Conservation (phyloP, 2,888 invertebrate species). For the Steinernema carpocapsae region DNA sequence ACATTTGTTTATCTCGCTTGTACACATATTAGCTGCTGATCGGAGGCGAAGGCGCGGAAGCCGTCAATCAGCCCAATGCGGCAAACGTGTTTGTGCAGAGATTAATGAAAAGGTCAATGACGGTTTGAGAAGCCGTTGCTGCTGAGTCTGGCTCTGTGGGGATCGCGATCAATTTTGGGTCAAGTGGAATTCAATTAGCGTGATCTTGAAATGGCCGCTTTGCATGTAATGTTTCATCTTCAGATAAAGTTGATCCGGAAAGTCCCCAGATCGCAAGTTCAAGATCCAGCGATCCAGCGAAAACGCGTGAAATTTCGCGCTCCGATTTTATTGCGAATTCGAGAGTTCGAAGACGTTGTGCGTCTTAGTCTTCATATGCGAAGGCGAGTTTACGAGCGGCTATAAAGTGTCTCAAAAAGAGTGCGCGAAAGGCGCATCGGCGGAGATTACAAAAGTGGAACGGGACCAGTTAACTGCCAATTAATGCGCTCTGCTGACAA, state of each 20-base stretch:
- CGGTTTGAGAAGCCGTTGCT: constrained; percentile 18
- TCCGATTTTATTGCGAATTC: background rate
- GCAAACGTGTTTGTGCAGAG: background rate
- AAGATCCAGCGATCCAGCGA: background rate
- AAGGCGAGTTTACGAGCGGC: background rate
- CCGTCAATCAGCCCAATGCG: constrained; percentile 24
- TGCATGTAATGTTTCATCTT: too few relatives aligned
- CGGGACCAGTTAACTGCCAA: constrained; percentile 24
- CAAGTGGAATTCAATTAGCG: too few relatives aligned
- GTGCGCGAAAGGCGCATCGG: constrained; percentile 7
- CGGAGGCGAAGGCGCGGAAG: constrained; percentile 23
- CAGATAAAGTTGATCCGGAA: background rate
- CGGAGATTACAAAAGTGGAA: constrained; percentile 27
- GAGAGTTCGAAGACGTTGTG: background rate
- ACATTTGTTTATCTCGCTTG: constrained; percentile 23
- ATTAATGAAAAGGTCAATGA: constrained; percentile 23
- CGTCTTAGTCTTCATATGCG: background rate
- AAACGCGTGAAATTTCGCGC: constrained; percentile 15
- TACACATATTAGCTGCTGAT: constrained; percentile 25
- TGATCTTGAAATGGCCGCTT: too few relatives aligned
- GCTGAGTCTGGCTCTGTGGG: background rate
- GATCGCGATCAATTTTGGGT: background rate
- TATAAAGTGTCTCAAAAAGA: constrained; percentile 32
- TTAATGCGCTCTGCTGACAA: constrained; percentile 19
- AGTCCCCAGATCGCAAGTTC: background rate